phyloP scores from a whole-genome alignment of 2,797 vertebrate species.

The Aotus griseimembra region DNA sequence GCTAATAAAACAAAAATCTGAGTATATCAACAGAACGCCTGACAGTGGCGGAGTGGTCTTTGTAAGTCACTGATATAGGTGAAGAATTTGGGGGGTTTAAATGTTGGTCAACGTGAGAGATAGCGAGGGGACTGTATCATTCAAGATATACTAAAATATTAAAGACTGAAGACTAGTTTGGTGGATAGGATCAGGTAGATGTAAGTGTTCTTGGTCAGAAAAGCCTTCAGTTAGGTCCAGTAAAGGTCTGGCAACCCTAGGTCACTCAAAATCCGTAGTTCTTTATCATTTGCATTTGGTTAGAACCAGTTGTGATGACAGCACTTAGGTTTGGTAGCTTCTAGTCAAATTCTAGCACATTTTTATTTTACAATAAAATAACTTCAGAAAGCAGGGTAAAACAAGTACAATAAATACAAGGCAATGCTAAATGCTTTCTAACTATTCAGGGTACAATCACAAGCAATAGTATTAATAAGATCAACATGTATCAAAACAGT shows the following conservation, averaged over 20 bases:
- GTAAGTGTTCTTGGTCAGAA: neutral
- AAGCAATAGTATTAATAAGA: neutral
- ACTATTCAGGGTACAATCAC: neutral
- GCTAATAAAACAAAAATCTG: neutral
- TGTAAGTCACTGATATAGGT: neutral
- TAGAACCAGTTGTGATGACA: neutral
- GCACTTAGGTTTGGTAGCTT: neutral
- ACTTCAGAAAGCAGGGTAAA: neutral
- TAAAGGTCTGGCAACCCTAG: neutral
- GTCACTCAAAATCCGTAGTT: neutral
- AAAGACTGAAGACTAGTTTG: neutral
- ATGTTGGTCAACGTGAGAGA: rapidly evolving
- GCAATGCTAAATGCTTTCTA: neutral
- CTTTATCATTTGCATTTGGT: neutral
- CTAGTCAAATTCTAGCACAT: neutral
- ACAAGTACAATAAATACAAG: neutral
- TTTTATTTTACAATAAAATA: neutral
- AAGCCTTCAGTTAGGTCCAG: neutral
- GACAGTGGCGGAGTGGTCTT: neutral
- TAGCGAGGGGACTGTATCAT: neutral
- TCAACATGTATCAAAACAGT: neutral
- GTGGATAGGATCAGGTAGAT: neutral
- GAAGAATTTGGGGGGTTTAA: neutral
- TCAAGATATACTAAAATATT: neutral
- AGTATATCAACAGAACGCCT: neutral